Base-by-base conservation (phyloP, 2,113 vertebrate genomes). In the Mugil cephalus region DNA sequence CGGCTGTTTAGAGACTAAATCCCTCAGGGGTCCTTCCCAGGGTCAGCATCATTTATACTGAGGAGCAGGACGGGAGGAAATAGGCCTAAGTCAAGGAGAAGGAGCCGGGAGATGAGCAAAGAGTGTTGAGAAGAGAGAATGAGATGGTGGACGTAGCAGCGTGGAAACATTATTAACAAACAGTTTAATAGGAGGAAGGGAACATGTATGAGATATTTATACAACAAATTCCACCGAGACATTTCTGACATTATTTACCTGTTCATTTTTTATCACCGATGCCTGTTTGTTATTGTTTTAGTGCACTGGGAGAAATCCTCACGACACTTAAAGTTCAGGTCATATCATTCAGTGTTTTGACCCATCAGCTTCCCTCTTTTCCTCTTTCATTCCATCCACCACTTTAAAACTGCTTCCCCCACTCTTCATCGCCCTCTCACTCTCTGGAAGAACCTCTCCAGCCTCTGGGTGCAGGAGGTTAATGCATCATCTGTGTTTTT, bases 1-100 rank as follows among this genome's bases (percentile, higher is more conserved):
- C 30, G 80, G 82, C 88, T 90, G 87, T 85, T 91, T 89, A 91
- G 88, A 89, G 88, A 76, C 70, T 60, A 65, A 86, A 77, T 76
- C 86, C 86, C 90, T 76, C 69, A 74, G 79, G 77, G 80, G 79
- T 60, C 74, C 63, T 53, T 85, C 53, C 53, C 84, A 83, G 84
- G 87, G 83, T 84, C 85, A 86, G 79, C 68, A 73, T 82, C 84
- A 89, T 89, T 82, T 85, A 84, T 87, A 77, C 55, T 71, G 80
- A 79, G 70, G 63, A 48, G 59, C 69, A 70, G 68, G 67, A 84
- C 74, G 66, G 69, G 77, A 71, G 74, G 66, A 81, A 86, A 80
- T 66, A 58, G 69, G 71, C 50, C 61, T 56, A 62, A 69, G 18
- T 71, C 61, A 53, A 85, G 63, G 75, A 71, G 73, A 55, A 76